Conservation (phyloP, 2,888 invertebrate species). For the Ctena decussata region DNA sequence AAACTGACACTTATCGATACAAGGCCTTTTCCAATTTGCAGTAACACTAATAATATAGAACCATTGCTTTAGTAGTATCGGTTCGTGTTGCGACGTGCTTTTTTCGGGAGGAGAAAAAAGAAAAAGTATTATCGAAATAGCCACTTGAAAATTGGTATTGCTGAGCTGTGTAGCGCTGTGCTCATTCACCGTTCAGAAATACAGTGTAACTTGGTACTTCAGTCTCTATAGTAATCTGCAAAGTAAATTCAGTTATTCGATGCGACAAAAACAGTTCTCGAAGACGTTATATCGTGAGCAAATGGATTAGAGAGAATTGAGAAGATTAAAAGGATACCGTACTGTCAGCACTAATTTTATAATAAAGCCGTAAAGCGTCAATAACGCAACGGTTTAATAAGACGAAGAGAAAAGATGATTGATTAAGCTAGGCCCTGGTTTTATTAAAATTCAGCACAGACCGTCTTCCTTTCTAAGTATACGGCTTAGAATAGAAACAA, state of each 20-base stretch:
- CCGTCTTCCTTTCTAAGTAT: background rate
- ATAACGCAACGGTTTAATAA: background rate
- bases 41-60: too few species aligned
- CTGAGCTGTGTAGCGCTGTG: too few species aligned
- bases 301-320: background rate
- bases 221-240: background rate
- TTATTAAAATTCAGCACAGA: background rate
- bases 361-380: background rate
- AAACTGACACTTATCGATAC: too few species aligned
- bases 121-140: too few species aligned
- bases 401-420: background rate
- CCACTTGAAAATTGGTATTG: too few species aligned
- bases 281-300: background rate
- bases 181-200: too few species aligned
- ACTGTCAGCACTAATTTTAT: background rate
- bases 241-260: conserved; percentile 1
- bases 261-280: background rate
- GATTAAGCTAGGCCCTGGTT: background rate
- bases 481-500: too few species aligned
- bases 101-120: too few species aligned
- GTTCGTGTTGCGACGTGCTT: too few species aligned
- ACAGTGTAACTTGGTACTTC: too few species aligned
- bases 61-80: too few species aligned
- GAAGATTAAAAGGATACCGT: background rate
- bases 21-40: too few species aligned